Evolutionary conservation across 1,140 invertebrate species (phyloP).

Genomic region (Charaxes varanes): DNA sequence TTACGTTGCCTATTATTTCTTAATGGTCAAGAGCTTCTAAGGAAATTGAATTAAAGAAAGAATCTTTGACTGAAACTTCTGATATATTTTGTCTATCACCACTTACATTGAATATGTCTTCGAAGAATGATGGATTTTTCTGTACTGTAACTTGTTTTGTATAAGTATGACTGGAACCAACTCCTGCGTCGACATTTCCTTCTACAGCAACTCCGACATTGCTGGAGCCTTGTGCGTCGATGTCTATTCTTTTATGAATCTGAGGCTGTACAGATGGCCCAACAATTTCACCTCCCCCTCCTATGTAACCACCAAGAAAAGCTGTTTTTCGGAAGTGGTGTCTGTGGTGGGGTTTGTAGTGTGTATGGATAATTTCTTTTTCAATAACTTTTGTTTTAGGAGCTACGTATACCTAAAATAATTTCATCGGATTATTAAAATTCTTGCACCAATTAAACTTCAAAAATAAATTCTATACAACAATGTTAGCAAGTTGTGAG

Average conservation of each 20-base stretch:
- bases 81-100: neutral
- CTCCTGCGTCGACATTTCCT: slow-evolving; percentile 20
- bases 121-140: slow-evolving; percentile 51
- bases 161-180: slow-evolving; percentile 23
- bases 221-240: slow-evolving; percentile 30
- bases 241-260: slow-evolving; percentile 50
- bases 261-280: slow-evolving; percentile 27
- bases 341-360: slow-evolving; percentile 39
- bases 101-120: slow-evolving; percentile 62
- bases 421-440: neutral
- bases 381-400: slow-evolving; percentile 34
- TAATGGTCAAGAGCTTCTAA: neutral
- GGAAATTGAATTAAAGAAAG: too few relatives aligned
- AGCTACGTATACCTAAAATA: slow-evolving; percentile 37
- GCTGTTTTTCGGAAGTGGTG: slow-evolving; percentile 46
- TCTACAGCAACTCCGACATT: slow-evolving; percentile 20
- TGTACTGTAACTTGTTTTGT: slow-evolving; percentile 44
- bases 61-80: too few relatives aligned
- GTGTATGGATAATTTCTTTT: slow-evolving; percentile 38
- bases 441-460: neutral
- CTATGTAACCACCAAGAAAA: slow-evolving; percentile 44
- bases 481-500: neutral
- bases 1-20: neutral
- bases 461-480: neutral
- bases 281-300: slow-evolving; percentile 22